Evolutionary conservation across 2,888 invertebrate species (phyloP).

Genomic region (Eurytoma adleriae): DNA sequence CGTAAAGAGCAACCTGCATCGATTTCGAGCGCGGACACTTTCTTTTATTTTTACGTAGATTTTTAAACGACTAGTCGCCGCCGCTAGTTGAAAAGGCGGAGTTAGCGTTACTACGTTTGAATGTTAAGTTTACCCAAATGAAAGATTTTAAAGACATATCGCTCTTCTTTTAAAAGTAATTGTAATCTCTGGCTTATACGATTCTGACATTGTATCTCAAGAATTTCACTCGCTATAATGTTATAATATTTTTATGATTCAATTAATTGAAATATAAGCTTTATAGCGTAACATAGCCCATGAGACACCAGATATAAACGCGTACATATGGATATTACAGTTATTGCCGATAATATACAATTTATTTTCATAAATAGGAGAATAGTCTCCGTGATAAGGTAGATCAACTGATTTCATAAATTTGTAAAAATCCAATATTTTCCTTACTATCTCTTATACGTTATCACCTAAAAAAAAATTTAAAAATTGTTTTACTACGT

Average conservation of each 20-base stretch:
- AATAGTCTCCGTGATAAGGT: too few species aligned
- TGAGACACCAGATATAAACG: too few species aligned
- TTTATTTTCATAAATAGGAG: too few species aligned
- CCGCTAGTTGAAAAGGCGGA: not conserved
- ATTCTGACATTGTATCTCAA: too few species aligned
- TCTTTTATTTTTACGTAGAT: slow-evolving; percentile 9
- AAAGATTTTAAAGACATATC: not conserved
- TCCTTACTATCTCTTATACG: not conserved
- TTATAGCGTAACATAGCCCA: too few species aligned
- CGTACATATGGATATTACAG: too few species aligned
- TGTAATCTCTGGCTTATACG: not conserved
- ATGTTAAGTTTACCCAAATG: slow-evolving; percentile 25
- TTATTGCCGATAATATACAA: too few species aligned
- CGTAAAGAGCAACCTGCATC: slow-evolving; percentile 24
- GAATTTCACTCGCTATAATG: too few species aligned
- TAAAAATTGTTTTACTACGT: too few species aligned
- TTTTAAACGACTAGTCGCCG: slow-evolving; percentile 1
- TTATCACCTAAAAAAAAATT: not conserved
- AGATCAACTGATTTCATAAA: not conserved
- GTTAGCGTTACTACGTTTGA: slow-evolving; percentile 26
- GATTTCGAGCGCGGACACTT: not conserved
- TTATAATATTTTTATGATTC: too few species aligned
- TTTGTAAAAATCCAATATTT: not conserved
- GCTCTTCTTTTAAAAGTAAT: slow-evolving; percentile 8
- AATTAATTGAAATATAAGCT: too few species aligned